Evolutionary conservation across 2,797 vertebrate genomes (phyloP).

Genomic region (Pempheris klunzingeri): DNA sequence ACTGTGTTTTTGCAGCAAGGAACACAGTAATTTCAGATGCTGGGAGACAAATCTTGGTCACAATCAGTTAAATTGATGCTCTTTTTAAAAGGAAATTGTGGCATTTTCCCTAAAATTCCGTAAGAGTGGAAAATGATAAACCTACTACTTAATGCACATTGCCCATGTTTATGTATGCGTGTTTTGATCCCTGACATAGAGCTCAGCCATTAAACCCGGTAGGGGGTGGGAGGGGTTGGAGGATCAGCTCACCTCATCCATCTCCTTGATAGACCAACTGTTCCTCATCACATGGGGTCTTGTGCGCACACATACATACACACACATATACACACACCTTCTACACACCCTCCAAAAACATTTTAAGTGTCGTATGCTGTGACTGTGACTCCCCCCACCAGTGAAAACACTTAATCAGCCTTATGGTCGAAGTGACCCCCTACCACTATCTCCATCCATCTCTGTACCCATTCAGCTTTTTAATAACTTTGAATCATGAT

Average conservation of each 20-base stretch:
- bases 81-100: not conserved
- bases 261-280: conserved; percentile 73
- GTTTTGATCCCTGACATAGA: conserved; percentile 44
- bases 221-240: conserved; percentile 20
- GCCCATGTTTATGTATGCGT: conserved; percentile 10
- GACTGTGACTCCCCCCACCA: conserved; percentile 46
- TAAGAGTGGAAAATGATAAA: not conserved
- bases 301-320: not conserved
- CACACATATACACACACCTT: not conserved
- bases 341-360: conserved; percentile 42
- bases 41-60: not conserved
- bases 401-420: conserved; percentile 73
- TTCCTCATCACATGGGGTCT: conserved; percentile 66
- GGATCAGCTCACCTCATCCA: conserved; percentile 55
- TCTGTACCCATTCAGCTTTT: conserved; percentile 38
- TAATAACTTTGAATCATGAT: conserved; percentile 62
- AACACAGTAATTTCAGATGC: not conserved
- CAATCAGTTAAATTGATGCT: conserved; percentile 13
- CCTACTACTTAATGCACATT: not conserved
- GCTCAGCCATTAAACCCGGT: conserved; percentile 44
- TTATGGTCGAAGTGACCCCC: conserved; percentile 67
- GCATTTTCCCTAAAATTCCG: not conserved
- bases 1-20: not conserved
- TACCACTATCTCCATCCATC: conserved; percentile 58
- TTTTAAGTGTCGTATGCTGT: conserved; percentile 45